Conservation (phyloP, 2,113 vertebrate genomes). For the Clarias gariepinus region DNA sequence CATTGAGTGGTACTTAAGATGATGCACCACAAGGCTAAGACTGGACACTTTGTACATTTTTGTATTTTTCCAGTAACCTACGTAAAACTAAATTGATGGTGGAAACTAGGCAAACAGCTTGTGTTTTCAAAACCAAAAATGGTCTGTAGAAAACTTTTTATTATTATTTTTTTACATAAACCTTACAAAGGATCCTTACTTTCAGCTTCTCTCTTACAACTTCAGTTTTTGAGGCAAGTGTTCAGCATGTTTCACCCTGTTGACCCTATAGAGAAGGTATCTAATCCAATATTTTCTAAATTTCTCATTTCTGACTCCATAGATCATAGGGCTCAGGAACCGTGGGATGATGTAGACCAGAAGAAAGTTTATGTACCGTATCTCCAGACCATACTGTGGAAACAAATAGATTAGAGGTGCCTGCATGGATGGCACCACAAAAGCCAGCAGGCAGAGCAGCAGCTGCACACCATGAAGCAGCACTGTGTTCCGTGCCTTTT, state of each 20-base stretch:
- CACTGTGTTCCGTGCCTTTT: slow-evolving; percentile 72
- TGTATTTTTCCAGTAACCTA: not conserved
- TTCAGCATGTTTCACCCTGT: slow-evolving; percentile 43
- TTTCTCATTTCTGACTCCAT: slow-evolving; percentile 73
- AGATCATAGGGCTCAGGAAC: slow-evolving; percentile 76
- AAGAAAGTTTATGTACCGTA: slow-evolving; percentile 75
- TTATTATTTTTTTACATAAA: not conserved
- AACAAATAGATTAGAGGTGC: slow-evolving; percentile 70
- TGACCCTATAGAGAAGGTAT: slow-evolving; percentile 51
- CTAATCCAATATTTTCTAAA: slow-evolving; percentile 72
- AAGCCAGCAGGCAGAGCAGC: slow-evolving; percentile 75
- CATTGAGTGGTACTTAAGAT: not conserved
- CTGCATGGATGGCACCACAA: slow-evolving; percentile 75
- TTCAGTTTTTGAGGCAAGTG: slow-evolving; percentile 35
- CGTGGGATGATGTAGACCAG: slow-evolving; percentile 77
- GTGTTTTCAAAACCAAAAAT: not conserved
- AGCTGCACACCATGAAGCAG: slow-evolving; percentile 74
- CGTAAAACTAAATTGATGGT: not conserved
- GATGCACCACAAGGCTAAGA: not conserved
- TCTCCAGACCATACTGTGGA: slow-evolving; percentile 68
- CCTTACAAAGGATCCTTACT: not conserved
- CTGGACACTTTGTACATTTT: not conserved
- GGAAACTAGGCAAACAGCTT: not conserved
- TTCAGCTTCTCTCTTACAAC: not conserved
- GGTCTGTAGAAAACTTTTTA: not conserved